Evolutionary conservation across 2,888 invertebrate species (phyloP), one percentile per base, ranked within the genome.

Genomic region (Rhogogaster chlorosoma): DNA sequence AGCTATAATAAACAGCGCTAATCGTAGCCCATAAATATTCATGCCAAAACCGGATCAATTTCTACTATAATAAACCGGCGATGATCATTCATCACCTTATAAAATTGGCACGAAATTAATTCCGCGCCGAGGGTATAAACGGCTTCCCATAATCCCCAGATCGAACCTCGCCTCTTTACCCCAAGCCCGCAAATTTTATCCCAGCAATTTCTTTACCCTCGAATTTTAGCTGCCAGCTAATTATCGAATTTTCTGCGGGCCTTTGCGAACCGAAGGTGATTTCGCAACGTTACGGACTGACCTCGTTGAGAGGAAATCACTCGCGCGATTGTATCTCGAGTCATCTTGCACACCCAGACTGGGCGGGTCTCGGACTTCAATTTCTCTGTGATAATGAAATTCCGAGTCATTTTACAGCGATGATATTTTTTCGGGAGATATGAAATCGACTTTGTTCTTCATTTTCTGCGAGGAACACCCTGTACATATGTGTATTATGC

Each of bases 41-140:
- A 75, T 75, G n/a, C 32, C n/a, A 0, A 10, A 78, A 78, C 53
- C 29, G 32, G 78, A 78, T 53, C 53, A 78, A 78, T 78, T 57
- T 78, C 78, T 29, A 32, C n/a, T 32, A 29, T 15, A 26, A 9
- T 22, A n/a, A 53, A 9, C 29, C 7, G 36, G 9, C 18, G 22
- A 61, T 26, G 45, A 45, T 42, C 73, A 45, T 75, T 22, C 22
- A 45, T 45, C 45, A 42, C 29, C 49, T 26, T n/a, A 9, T 49
- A 10, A 15, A 78, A 53, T 29, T 78, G 53, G 45, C 22, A 53
- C 36, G n/a, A n/a, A n/a, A 53, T n/a, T n/a, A 1, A 53, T n/a
- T 18, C 5, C 5, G n/a, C n/a, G n/a, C 7, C 15, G 4, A 3
- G 4, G 45, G 12, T n/a, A n/a, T n/a, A n/a, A 45, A 45, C 45